Conservation (phyloP, 2,797 vertebrate species). For the Paratrypauchen microcephalus region DNA sequence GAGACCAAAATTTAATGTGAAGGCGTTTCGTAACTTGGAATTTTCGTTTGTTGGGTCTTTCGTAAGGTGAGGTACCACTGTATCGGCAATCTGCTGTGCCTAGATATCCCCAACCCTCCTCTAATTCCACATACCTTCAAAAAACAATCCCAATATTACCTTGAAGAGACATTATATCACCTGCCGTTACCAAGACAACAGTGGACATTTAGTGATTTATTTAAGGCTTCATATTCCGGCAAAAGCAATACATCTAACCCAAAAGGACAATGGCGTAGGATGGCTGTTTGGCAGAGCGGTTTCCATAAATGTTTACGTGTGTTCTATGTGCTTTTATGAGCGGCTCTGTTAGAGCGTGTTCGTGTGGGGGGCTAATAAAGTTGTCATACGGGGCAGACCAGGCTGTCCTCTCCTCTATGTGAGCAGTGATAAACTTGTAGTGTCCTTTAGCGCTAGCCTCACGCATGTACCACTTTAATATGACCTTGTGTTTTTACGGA, state of each 20-base stretch:
- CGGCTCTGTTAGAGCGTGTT: constrained; percentile 15
- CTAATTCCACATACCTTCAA: neutral
- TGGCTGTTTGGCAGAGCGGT: constrained; percentile 23
- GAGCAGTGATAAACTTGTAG: constrained; percentile 55
- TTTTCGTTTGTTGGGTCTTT: too few relatives aligned
- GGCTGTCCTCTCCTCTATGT: constrained; percentile 32
- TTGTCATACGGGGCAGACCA: constrained; percentile 41
- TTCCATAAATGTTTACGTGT: constrained; percentile 19
- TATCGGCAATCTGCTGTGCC: too few relatives aligned
- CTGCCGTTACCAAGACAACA: constrained; percentile 1
- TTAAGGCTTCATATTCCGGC: constrained; percentile 26
- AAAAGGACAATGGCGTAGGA: constrained; percentile 20
- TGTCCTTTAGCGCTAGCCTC: constrained; percentile 36
- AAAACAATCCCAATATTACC: neutral
- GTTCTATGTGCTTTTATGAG: constrained; percentile 55
- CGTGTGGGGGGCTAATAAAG: constrained; percentile 43
- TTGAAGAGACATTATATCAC: neutral
- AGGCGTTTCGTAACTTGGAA: too few relatives aligned
- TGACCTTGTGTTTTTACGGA: constrained; percentile 65
- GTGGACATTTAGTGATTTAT: constrained; percentile 39
- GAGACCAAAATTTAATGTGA: too few relatives aligned
- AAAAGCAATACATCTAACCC: constrained; percentile 36
- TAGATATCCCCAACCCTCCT: too few relatives aligned
- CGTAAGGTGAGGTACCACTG: too few relatives aligned
- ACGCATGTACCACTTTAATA: constrained; percentile 49